Conservation (phyloP, 2,888 invertebrate genomes). For the Phaedon cochleariae region DNA sequence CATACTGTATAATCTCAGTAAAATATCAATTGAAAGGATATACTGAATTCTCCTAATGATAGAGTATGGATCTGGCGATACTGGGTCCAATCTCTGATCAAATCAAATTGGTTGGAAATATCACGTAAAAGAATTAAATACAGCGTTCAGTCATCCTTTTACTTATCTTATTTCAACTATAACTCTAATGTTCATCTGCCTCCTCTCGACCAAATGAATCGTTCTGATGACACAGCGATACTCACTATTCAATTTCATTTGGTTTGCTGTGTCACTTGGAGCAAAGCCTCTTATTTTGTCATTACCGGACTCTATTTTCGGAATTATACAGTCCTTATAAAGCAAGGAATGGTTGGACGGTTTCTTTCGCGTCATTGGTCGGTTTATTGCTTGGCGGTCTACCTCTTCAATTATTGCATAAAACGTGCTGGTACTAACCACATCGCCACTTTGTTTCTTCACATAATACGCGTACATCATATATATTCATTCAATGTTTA, state of each 20-base stretch:
- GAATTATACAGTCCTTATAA: constrained; percentile 59
- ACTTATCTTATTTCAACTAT: constrained; percentile 63
- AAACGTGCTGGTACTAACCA: constrained; percentile 54
- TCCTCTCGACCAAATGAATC: constrained; percentile 46
- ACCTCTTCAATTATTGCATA: constrained; percentile 59
- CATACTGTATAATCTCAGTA: constrained; percentile 53
- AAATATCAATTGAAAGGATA: constrained; percentile 51
- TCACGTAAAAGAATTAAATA: constrained; percentile 64
- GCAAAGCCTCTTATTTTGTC: constrained; percentile 62
- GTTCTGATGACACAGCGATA: neutral
- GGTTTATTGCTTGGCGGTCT: constrained; percentile 52
- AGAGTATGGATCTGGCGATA: constrained; percentile 46
- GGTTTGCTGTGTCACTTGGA: constrained; percentile 55
- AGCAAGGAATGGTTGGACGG: constrained; percentile 46
- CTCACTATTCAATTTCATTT: constrained; percentile 17
- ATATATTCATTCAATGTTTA: constrained; percentile 55
- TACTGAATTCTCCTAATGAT: constrained; percentile 51
- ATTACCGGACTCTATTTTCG: constrained; percentile 62
- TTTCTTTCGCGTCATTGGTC: constrained; percentile 52
- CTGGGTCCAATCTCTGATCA: constrained; percentile 54
- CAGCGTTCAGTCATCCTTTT: constrained; percentile 62
- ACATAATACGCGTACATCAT: constrained; percentile 56
- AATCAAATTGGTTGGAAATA: constrained; percentile 62
- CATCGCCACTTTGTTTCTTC: constrained; percentile 40
- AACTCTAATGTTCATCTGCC: constrained; percentile 60